Conservation (phyloP, 92 coral and sea anemone genomes). For the Scolanthus callimorphus region DNA sequence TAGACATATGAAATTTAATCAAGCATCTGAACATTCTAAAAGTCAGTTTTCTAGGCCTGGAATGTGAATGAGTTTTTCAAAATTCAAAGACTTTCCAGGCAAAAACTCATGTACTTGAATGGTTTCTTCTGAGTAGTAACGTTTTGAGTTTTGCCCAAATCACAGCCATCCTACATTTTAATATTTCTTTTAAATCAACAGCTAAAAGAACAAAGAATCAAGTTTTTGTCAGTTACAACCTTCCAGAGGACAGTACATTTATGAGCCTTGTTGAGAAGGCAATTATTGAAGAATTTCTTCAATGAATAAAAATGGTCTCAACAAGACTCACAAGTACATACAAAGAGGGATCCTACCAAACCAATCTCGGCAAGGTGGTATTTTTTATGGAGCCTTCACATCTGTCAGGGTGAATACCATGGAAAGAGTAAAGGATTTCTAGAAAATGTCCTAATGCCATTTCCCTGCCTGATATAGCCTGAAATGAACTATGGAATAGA, state of each 20-base stretch:
- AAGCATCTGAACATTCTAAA: too few species aligned
- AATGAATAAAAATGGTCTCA: conserved; percentile 64
- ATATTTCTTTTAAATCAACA: conserved; percentile 32
- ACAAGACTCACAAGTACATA: background rate
- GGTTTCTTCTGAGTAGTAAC: background rate
- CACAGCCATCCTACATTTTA: too few species aligned
- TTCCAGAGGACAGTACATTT: conserved; percentile 56
- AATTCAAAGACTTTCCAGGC: background rate
- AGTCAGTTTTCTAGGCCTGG: too few species aligned
- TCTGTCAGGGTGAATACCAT: too few species aligned
- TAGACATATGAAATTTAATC: too few species aligned
- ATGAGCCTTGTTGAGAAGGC: conserved; percentile 72
- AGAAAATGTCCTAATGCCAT: too few species aligned
- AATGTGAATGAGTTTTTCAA: background rate
- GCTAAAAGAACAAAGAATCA: conserved; percentile 91
- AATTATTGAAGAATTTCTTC: conserved; percentile 65
- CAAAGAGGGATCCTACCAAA: too few species aligned
- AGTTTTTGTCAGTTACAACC: conserved; percentile 85
- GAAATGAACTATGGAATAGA: too few species aligned
- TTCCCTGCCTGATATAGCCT: too few species aligned
- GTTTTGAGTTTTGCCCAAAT: background rate
- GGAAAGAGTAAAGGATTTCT: too few species aligned
- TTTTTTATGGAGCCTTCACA: too few species aligned
- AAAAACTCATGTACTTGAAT: background rate
- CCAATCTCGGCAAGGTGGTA: too few species aligned